A percentile compares a stretch with the other conserved stretches of the same genome.
phyloP scores from a whole-genome alignment of 2,113 vertebrate species.

The Ondatra zibethicus region DNA sequence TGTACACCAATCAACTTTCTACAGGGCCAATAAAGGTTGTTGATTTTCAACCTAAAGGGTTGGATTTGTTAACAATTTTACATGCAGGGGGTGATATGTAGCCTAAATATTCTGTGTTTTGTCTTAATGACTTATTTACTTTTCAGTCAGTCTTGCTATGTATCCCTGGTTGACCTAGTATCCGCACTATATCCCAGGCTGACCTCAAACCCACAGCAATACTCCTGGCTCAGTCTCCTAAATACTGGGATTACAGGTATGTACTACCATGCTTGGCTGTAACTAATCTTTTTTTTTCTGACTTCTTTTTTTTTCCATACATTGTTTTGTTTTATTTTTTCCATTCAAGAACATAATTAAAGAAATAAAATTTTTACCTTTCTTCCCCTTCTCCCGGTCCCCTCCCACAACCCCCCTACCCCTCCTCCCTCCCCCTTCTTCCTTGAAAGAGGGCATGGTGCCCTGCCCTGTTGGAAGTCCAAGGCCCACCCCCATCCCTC shows the following conservation, averaged over 20 bases:
- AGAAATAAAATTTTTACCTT: too few species aligned
- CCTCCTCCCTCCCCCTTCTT: too few species aligned
- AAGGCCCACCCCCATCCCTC: too few species aligned
- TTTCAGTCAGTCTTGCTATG: background rate
- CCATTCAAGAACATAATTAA: too few species aligned
- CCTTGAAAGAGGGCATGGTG: too few species aligned
- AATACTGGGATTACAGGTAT: background rate
- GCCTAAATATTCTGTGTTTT: background rate
- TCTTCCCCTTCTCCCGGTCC: too few species aligned
- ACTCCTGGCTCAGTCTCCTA: background rate
- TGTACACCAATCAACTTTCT: background rate
- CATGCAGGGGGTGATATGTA: background rate
- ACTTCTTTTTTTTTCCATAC: too few species aligned
- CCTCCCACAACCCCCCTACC: too few species aligned
- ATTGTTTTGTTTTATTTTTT: too few species aligned
- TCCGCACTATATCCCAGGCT: background rate
- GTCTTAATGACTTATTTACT: background rate
- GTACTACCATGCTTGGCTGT: background rate
- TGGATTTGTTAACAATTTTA: background rate
- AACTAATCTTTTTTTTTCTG: constrained; percentile 30
- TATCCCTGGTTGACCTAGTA: background rate
- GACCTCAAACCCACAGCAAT: background rate
- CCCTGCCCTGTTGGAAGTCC: too few species aligned
- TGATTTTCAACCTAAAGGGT: background rate
- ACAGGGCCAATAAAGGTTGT: background rate